These are phyloP conservation scores for Eupithecia vulgata DNA, from an alignment of 2,888 invertebrate genomes.

Conservation along the genomic window DNA sequence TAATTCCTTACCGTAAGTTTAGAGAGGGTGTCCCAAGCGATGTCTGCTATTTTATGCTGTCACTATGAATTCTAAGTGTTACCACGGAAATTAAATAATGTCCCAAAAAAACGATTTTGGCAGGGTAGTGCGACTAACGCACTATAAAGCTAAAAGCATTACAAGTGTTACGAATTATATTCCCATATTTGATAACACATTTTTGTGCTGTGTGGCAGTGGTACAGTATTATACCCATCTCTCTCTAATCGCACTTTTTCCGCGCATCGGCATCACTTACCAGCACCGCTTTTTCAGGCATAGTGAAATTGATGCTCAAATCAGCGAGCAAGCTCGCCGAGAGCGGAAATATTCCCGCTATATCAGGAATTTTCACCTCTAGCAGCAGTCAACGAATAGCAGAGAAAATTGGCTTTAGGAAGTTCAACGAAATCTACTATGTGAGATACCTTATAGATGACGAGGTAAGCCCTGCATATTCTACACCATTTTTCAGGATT, in stretches of 20 bases:
- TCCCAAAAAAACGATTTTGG: too few species aligned
- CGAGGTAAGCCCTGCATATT: conserved; percentile 53
- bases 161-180: neutral
- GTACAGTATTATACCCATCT: neutral
- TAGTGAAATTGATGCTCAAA: conserved; percentile 71
- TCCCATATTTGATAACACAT: neutral
- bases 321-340: conserved; percentile 65
- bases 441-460: conserved; percentile 67
- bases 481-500: conserved; percentile 42
- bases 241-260: neutral
- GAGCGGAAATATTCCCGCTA: conserved; percentile 68
- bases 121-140: too few species aligned
- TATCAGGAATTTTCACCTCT: conserved; percentile 71
- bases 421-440: conserved; percentile 71
- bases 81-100: too few species aligned
- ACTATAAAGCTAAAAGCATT: too few species aligned
- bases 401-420: conserved; percentile 66
- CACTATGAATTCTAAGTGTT: too few species aligned
- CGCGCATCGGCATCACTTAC: neutral
- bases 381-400: conserved; percentile 63
- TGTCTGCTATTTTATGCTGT: too few species aligned
- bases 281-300: conserved; percentile 56
- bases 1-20: too few species aligned
- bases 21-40: too few species aligned
- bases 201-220: neutral